These are phyloP conservation scores for Octodon degus DNA, from an alignment of 2,113 vertebrate species.

Conservation along the genomic window DNA sequence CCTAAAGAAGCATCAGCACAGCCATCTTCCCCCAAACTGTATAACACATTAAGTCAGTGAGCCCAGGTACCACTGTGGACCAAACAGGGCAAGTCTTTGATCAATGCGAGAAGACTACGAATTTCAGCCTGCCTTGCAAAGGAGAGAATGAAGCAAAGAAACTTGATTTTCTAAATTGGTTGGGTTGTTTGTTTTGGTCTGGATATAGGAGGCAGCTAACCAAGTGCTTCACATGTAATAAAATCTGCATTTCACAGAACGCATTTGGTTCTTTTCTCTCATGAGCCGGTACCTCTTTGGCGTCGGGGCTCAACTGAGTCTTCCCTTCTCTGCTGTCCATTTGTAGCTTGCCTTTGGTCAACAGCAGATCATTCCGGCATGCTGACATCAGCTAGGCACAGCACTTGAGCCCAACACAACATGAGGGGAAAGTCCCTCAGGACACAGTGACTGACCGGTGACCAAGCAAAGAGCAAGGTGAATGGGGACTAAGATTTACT, in stretches of 20 bases:
- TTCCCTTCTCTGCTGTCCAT: neutral
- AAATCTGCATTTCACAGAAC: conserved; percentile 10
- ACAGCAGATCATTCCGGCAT: neutral
- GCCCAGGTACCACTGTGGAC: neutral
- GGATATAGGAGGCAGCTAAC: neutral
- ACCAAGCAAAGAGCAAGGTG: conserved; percentile 36
- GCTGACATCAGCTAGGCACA: neutral
- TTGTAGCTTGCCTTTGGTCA: conserved; percentile 13
- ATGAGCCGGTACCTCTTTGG: neutral
- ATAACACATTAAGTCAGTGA: neutral
- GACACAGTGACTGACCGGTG: neutral
- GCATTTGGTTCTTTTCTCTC: neutral
- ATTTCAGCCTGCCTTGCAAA: conserved; percentile 41
- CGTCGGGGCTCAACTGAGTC: neutral
- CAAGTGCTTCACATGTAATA: conserved; percentile 20
- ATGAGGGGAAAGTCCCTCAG: neutral
- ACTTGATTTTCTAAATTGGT: conserved; percentile 33
- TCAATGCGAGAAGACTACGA: conserved; percentile 33
- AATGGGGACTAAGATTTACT: neutral
- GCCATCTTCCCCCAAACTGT: neutral
- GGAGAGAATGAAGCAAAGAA: neutral
- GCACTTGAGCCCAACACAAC: neutral
- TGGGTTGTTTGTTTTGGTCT: neutral
- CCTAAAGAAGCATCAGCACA: neutral
- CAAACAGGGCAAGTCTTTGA: conserved; percentile 36